These are phyloP conservation scores for Aphis craccivora DNA, from an alignment of 1,140 invertebrate genomes.

Conservation along the genomic window DNA sequence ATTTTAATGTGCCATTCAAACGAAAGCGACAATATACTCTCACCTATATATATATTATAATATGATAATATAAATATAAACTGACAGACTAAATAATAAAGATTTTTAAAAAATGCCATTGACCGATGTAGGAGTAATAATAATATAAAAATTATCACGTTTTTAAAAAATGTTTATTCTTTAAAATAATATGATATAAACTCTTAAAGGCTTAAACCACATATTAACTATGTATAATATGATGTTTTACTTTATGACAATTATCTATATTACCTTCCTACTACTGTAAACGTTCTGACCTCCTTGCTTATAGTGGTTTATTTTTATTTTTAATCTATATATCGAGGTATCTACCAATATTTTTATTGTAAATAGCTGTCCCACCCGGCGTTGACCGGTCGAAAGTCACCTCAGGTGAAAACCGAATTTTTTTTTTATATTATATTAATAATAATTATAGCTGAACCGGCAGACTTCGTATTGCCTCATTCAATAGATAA, in stretches of 20 bases:
- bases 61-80: background rate
- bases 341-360: background rate
- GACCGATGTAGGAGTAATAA: background rate
- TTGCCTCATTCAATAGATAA: too few species aligned
- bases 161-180: background rate
- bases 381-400: too few species aligned
- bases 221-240: too few species aligned
- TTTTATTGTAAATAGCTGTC: too few species aligned
- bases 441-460: too few species aligned
- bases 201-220: too few species aligned
- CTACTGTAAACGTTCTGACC: background rate
- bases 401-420: too few species aligned
- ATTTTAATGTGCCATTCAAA: slow-evolving; percentile 29
- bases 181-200: background rate
- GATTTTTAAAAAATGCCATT: background rate
- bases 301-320: too few species aligned
- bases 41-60: background rate
- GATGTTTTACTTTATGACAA: background rate
- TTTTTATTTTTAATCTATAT: background rate
- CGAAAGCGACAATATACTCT: slow-evolving; percentile 17
- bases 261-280: background rate
- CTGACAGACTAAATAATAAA: background rate
- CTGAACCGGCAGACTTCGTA: too few species aligned
- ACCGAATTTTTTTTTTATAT: too few species aligned
- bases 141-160: background rate